Evolutionary conservation across 2,888 invertebrate genomes (phyloP), one percentile per base, ranked within the genome.

Genomic region (Andrena fulva): DNA sequence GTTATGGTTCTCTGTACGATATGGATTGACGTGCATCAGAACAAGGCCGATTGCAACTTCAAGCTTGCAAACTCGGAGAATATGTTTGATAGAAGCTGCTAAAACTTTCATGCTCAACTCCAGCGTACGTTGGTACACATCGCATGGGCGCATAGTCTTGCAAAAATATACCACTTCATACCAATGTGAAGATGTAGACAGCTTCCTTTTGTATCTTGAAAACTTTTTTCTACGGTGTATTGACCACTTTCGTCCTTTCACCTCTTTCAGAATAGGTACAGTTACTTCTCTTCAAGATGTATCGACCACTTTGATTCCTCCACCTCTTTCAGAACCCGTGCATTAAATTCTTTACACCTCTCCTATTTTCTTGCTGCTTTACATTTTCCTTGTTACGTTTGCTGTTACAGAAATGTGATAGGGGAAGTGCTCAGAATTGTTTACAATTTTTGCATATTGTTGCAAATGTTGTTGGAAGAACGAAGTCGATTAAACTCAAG

Each of bases 21-120:
- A 60, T 62, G 27, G 42, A 70, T 70, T 60, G 70, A 70, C 70
- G 60, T 60, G 59, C 48, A 60, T 10, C 70, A 12, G 60, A 59
- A 70, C 70, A 48, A 60, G 60, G 60, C 60, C n/a, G 70, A 60
- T 59, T 50, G 29, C 48, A 59, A 35, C 42, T 48, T 70, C 31
- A 16, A 60, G 20, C 29, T 48, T 31, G 48, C 48, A 70, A 60
- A 16, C 42, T 48, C 56, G 35, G 24, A 24, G 27, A 42, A 56
- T 56, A 56, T 56, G 12, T 69, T 33, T 24, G 31, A 24, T 20
- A 33, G 56, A 50, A 48, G 10, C 31, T 42, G 42, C 24, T 27
- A 27, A 52, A 71, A 73, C 60, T 35, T 60, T 52, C 56, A 56
- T 56, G 27, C 56, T 10, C 10, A 3, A 24, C 56, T 24, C 12